Conservation (phyloP, 2,888 invertebrate species). For the Ashinkailepas kermadecensis region DNA sequence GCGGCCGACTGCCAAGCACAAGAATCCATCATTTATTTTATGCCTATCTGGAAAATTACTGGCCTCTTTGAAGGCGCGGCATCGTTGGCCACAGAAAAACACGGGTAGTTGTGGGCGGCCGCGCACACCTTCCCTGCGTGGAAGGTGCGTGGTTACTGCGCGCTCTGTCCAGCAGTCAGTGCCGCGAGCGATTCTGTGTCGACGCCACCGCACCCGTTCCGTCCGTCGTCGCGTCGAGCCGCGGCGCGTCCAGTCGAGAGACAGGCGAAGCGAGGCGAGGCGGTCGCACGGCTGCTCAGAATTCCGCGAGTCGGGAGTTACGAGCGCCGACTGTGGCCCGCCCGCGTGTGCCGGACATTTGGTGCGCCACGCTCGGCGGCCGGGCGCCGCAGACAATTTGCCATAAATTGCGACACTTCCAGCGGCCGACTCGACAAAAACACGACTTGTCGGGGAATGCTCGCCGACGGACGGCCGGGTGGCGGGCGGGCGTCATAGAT, state of each 20-base stretch:
- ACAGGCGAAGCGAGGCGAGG: no score
- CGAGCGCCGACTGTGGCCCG: no score
- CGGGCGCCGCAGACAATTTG: not conserved
- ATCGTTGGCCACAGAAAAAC: not conserved
- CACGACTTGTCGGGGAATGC: not conserved
- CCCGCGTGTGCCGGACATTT: not conserved
- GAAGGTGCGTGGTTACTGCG: not conserved
- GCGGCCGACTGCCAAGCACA: not conserved
- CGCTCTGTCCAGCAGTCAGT: no score
- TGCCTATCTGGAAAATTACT: constrained; percentile 17
- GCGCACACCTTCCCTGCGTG: not conserved
- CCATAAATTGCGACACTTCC: constrained; percentile 17
- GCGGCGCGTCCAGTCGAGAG: no score
- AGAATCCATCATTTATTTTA: constrained; percentile 18
- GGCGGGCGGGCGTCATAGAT: not conserved
- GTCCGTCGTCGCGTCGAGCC: not conserved
- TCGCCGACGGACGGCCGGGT: not conserved
- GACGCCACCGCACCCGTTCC: not conserved
- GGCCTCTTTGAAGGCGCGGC: constrained; percentile 13
- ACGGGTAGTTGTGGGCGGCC: not conserved
- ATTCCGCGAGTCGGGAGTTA: no score
- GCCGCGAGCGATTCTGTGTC: not conserved
- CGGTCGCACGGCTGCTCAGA: no score
- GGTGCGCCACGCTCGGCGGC: not conserved
- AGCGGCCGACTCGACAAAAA: not conserved